These are phyloP conservation scores for Batillaria attramentaria DNA, from an alignment of 1,140 invertebrate genomes.

Conservation along the genomic window DNA sequence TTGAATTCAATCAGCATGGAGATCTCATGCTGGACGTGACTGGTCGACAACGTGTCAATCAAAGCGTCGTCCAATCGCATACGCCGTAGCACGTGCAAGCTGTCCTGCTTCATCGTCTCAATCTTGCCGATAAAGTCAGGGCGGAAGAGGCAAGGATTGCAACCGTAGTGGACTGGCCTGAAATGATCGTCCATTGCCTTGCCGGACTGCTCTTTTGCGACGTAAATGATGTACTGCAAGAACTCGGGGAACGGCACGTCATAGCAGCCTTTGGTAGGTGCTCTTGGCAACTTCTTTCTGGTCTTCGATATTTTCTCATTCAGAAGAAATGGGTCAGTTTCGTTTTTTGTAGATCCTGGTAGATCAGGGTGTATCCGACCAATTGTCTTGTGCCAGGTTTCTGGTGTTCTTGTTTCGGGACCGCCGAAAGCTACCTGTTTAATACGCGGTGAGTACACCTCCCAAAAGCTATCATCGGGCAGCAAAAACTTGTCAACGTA, in stretches of 20 bases:
- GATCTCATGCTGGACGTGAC: conserved; percentile 25
- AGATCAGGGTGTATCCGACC: too few species aligned
- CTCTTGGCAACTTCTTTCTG: too few species aligned
- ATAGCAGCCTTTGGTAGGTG: too few species aligned
- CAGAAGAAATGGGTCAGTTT: too few species aligned
- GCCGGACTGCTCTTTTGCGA: background rate
- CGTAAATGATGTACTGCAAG: conserved; percentile 24
- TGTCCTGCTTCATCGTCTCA: conserved; percentile 31
- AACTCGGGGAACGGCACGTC: conserved; percentile 39
- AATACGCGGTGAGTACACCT: background rate
- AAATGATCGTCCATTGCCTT: conserved; percentile 31
- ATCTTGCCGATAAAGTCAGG: conserved; percentile 34
- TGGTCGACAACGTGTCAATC: background rate
- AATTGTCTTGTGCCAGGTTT: too few species aligned
- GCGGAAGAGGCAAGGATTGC: conserved; percentile 31
- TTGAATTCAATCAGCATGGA: conserved; percentile 24
- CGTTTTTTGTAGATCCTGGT: too few species aligned
- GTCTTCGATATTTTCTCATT: too few species aligned
- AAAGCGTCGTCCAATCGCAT: background rate
- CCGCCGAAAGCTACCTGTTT: too few species aligned
- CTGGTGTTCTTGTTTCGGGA: too few species aligned
- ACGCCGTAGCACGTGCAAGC: background rate
- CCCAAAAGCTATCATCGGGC: conserved; percentile 34
- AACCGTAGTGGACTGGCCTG: conserved; percentile 29
- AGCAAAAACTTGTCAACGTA: conserved; percentile 39